Evolutionary conservation across 2,797 vertebrate genomes (phyloP).

Genomic region (Alauda arvensis): DNA sequence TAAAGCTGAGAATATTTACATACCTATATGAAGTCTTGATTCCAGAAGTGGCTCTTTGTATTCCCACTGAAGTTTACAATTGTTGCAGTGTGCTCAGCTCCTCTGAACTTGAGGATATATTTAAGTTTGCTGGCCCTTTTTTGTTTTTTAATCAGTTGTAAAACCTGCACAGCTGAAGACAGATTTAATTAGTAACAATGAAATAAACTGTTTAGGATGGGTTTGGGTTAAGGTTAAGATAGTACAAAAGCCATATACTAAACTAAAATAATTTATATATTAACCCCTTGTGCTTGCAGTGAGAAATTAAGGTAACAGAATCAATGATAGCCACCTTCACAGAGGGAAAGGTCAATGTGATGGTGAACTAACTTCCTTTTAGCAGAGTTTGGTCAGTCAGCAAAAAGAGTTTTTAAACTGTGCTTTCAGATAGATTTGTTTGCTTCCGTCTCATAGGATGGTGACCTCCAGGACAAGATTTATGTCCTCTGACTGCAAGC

Average conservation of each 20-base stretch:
- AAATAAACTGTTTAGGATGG: background rate
- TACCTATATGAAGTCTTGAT: background rate
- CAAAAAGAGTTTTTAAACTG: constrained; percentile 7
- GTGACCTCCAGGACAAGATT: constrained; percentile 46
- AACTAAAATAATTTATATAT: background rate
- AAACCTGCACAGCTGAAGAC: background rate
- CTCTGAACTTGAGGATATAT: background rate
- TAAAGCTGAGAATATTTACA: background rate
- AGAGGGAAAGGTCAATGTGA: background rate
- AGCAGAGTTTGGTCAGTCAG: background rate
- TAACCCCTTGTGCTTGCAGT: background rate
- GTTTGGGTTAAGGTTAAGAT: too few relatives aligned
- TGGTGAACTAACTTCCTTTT: background rate
- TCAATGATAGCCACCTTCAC: background rate
- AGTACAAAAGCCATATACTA: background rate
- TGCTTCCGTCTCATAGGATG: constrained; percentile 17
- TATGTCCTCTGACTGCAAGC: constrained; percentile 26
- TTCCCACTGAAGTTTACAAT: background rate
- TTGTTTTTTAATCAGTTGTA: background rate
- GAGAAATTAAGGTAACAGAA: background rate
- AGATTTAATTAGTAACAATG: background rate
- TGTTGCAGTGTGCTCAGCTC: background rate
- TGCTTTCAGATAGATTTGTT: constrained; percentile 14
- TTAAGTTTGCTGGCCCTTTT: background rate
- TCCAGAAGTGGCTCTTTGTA: background rate